These are phyloP conservation scores for Sula dactylatra DNA, from an alignment of 2,113 vertebrate genomes.

Conservation along the genomic window DNA sequence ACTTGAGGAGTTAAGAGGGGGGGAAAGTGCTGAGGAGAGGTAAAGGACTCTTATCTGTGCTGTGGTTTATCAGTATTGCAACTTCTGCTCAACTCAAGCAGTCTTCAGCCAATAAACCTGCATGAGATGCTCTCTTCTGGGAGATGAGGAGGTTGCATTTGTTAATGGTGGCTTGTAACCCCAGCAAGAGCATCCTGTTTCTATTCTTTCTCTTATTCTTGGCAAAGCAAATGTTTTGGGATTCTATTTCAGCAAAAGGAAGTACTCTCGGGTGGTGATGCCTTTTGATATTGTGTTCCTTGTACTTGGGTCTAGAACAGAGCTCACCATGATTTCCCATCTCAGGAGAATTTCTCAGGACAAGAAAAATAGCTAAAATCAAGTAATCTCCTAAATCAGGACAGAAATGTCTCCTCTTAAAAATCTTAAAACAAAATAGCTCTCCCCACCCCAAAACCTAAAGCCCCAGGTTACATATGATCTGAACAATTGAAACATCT, in stretches of 20 bases:
- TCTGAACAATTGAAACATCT: not conserved
- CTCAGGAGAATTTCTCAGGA: not conserved
- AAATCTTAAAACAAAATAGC: not conserved
- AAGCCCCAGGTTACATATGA: not conserved
- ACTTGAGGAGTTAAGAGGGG: not conserved
- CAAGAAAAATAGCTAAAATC: not conserved
- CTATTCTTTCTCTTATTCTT: slow-evolving; percentile 39
- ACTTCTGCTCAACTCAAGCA: not conserved
- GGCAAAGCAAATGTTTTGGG: slow-evolving; percentile 32
- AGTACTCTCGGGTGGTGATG: not conserved
- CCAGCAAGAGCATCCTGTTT: slow-evolving; percentile 19
- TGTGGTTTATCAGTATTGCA: not conserved
- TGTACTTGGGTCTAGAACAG: not conserved
- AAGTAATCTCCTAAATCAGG: not conserved
- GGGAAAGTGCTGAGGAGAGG: not conserved
- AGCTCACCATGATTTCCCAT: not conserved
- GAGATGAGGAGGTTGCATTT: not conserved
- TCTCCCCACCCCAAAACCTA: not conserved
- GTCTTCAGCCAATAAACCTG: not conserved
- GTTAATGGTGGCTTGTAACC: not conserved
- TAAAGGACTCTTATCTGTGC: not conserved
- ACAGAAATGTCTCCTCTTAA: not conserved
- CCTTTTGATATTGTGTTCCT: slow-evolving; percentile 11
- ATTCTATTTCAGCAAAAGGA: slow-evolving; percentile 31
- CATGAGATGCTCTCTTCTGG: not conserved